Conservation (phyloP, 2,113 vertebrate species). For the Orientallactaga bullata region DNA sequence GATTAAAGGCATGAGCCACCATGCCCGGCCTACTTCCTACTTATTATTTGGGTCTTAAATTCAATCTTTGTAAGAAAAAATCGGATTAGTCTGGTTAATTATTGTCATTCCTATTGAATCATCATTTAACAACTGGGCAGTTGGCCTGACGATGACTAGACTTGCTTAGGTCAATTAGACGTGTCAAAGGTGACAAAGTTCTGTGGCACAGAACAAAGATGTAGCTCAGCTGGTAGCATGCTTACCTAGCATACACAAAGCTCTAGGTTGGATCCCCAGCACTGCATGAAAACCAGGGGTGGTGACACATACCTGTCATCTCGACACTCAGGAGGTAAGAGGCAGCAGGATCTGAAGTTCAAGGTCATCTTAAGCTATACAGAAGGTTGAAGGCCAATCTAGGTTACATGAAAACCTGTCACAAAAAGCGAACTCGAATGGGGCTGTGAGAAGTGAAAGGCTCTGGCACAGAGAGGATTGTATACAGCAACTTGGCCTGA, state of each 20-base stretch:
- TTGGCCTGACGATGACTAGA: constrained; percentile 51
- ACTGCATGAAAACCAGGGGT: background rate
- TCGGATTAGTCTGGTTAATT: constrained; percentile 67
- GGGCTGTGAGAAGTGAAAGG: background rate
- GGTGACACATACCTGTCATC: background rate
- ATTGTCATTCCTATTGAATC: constrained; percentile 61
- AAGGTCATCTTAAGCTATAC: no score
- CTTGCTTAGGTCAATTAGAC: constrained; percentile 5
- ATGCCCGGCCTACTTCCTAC: constrained; percentile 5
- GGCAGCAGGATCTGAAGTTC: background rate
- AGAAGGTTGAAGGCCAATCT: no score
- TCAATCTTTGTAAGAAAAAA: constrained; percentile 61
- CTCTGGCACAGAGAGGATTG: background rate
- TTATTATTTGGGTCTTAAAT: constrained; percentile 48
- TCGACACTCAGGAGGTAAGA: background rate
- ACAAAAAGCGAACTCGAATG: background rate
- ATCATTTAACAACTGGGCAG: background rate
- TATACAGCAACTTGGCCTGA: constrained; percentile 5
- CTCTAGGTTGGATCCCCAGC: background rate
- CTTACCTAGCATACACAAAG: background rate
- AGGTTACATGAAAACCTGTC: no score
- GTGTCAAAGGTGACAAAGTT: constrained; percentile 39
- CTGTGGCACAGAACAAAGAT: background rate
- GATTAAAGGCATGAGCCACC: no score
- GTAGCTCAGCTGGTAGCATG: background rate